Evolutionary conservation across 2,797 vertebrate species (phyloP).

Genomic region (Poecilia picta): DNA sequence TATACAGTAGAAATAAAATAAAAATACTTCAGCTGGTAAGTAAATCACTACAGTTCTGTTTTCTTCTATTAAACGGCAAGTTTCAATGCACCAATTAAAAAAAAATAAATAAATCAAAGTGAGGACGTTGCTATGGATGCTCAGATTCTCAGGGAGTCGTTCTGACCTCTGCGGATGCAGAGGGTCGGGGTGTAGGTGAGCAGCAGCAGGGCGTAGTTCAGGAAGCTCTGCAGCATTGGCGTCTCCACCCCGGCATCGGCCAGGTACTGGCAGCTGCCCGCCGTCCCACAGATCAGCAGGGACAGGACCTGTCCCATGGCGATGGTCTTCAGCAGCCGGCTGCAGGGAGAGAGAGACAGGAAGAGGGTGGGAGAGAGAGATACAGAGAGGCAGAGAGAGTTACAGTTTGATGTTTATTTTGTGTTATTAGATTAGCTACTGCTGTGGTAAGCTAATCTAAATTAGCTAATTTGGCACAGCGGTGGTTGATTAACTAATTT

Average conservation of each 20-base stretch:
- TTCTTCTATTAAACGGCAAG: not conserved
- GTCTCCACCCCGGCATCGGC: conserved; percentile 80
- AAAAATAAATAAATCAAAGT: no score
- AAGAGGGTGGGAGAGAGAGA: no score
- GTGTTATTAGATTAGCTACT: no score
- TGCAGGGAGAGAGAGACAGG: conserved; percentile 50
- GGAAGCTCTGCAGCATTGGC: conserved; percentile 95
- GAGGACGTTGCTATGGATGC: no score
- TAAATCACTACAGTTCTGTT: not conserved
- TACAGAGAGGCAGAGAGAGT: no score
- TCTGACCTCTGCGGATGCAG: conserved; percentile 83
- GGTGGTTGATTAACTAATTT: no score
- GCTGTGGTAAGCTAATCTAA: no score
- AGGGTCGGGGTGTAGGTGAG: conserved; percentile 86
- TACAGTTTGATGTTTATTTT: no score
- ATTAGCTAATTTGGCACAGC: no score
- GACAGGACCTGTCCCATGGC: conserved; percentile 91
- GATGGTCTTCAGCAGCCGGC: conserved; percentile 89
- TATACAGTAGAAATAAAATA: not conserved
- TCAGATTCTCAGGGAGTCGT: not conserved
- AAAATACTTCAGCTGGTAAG: not conserved
- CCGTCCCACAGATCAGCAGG: conserved; percentile 94
- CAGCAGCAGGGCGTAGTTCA: conserved; percentile 90
- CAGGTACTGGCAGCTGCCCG: conserved; percentile 91
- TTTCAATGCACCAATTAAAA: no score